Evolutionary conservation across 1,140 invertebrate species (phyloP).

Genomic region (Pygmarrhopalites habei): DNA sequence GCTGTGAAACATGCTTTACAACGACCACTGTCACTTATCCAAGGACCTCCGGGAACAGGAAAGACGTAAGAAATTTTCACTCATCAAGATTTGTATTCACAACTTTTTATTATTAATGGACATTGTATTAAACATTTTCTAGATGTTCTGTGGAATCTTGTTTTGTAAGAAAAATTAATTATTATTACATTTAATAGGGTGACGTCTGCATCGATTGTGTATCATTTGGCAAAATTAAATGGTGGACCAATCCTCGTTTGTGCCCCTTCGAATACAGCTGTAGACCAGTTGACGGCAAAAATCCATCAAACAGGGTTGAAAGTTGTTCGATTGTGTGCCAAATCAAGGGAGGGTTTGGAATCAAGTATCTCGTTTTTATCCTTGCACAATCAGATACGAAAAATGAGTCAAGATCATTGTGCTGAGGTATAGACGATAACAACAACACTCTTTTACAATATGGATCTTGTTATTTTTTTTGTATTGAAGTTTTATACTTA

Average conservation of each 20-base stretch:
- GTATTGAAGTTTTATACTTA: too few species aligned
- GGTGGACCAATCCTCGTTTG: constrained; percentile 91
- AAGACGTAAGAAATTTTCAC: too few species aligned
- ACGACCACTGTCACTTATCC: constrained; percentile 91
- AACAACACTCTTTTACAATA: too few species aligned
- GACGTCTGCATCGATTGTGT: constrained; percentile 98
- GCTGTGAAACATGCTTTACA: constrained; percentile 98
- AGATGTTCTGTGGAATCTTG: too few species aligned
- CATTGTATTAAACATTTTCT: too few species aligned
- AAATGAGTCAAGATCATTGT: constrained; percentile 66
- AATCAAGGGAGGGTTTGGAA: constrained; percentile 95
- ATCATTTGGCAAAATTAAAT: constrained; percentile 91
- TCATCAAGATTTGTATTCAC: too few species aligned
- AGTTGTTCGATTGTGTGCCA: constrained; percentile 93
- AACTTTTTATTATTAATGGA: too few species aligned
- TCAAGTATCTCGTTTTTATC: constrained; percentile 95
- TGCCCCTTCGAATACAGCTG: constrained; percentile 97
- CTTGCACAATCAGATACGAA: constrained; percentile 94
- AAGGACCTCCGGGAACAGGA: constrained; percentile 52
- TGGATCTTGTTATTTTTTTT: too few species aligned
- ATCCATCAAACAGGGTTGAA: constrained; percentile 96
- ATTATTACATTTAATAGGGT: too few species aligned
- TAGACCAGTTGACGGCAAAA: constrained; percentile 98
- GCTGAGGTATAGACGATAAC: too few species aligned
- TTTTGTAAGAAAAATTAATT: too few species aligned